These are phyloP conservation scores for Hemaris fuciformis DNA, from an alignment of 2,888 invertebrate genomes.

Conservation along the genomic window DNA sequence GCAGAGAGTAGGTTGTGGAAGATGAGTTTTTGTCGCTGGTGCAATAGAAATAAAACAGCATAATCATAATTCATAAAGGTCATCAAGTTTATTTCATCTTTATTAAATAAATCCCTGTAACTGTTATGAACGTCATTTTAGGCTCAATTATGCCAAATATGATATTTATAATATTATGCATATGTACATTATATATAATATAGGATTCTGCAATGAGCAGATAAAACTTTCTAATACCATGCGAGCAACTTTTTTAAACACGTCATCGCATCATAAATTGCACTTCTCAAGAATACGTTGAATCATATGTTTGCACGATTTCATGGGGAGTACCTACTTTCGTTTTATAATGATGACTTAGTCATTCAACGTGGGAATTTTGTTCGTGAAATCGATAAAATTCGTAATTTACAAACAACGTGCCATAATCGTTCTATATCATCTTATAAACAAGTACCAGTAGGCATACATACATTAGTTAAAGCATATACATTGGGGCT, in stretches of 20 bases:
- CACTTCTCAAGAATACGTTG: background rate
- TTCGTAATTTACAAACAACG: background rate
- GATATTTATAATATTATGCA: too few species aligned
- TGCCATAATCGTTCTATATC: background rate
- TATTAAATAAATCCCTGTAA: too few species aligned
- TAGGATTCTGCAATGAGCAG: too few species aligned
- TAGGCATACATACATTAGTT: background rate
- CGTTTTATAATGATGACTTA: background rate
- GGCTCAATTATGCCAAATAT: too few species aligned
- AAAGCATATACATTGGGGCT: too few species aligned
- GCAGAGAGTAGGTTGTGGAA: too few species aligned
- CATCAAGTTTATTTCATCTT: too few species aligned
- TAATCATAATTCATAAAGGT: too few species aligned
- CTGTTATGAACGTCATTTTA: too few species aligned
- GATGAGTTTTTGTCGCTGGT: too few species aligned
- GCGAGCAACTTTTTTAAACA: background rate
- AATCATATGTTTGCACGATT: background rate
- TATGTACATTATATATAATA: too few species aligned
- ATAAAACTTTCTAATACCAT: background rate
- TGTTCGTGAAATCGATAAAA: background rate
- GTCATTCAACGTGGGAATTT: background rate
- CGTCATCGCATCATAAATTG: background rate
- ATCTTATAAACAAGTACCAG: background rate
- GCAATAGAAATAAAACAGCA: too few species aligned
- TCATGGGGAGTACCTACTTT: background rate